A percentile compares a stretch with the other conserved stretches of the same genome.
Evolutionary conservation across 1,140 invertebrate species (phyloP).

Genomic region (Subanguina moxae): DNA sequence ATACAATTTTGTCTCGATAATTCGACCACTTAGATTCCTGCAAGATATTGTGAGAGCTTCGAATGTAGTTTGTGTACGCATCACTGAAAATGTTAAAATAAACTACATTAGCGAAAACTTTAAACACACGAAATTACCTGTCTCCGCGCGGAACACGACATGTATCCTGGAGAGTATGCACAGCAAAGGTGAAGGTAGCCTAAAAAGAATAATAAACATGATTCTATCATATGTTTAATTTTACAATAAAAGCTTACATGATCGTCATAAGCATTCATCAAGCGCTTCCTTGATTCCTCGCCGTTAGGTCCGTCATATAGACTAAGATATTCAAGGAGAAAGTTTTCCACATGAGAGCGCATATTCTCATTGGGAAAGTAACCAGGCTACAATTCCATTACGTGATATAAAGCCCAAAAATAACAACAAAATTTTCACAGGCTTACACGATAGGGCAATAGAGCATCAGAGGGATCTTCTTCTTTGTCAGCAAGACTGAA

Average conservation of each 20-base stretch:
- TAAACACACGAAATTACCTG: constrained; percentile 10
- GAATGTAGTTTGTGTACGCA: constrained; percentile 24
- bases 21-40: constrained; percentile 36
- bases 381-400: constrained; percentile 20
- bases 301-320: constrained; percentile 35
- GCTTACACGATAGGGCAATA: constrained; percentile 4
- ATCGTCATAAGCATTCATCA: constrained; percentile 39
- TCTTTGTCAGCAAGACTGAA: constrained; percentile 23
- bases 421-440: not conserved
- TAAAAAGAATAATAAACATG: constrained; percentile 19
- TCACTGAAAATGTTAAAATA: constrained; percentile 29
- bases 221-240: constrained; percentile 15
- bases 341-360: constrained; percentile 29
- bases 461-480: not conserved
- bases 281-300: constrained; percentile 26
- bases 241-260: constrained; percentile 20
- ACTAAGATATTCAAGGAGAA: constrained; percentile 30
- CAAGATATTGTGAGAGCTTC: constrained; percentile 40
- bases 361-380: constrained; percentile 24
- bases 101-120: not conserved
- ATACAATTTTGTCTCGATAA: constrained; percentile 42
- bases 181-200: constrained; percentile 41
- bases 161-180: constrained; percentile 19
- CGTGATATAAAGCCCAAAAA: not conserved
- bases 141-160: constrained; percentile 7